Percentiles rank a stretch among this genome's conserved stretches.
Conservation (phyloP, 2,113 vertebrate species). For the Vombatus ursinus region DNA sequence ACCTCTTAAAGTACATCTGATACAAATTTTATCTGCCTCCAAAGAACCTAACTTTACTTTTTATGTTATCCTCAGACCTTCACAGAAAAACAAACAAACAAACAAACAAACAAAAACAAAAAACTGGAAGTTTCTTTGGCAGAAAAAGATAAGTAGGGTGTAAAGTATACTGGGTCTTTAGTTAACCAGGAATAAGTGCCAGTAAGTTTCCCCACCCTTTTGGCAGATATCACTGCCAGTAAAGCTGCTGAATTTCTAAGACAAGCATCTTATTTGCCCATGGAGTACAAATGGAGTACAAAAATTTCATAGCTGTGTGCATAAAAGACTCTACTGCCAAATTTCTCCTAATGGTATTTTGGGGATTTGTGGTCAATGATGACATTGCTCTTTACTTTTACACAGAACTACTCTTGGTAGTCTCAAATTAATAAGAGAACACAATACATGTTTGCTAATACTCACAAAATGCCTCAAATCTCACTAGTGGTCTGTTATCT, state of each 20-base stretch:
- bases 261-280: conserved; percentile 74
- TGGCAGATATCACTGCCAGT: conserved; percentile 64
- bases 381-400: conserved; percentile 9
- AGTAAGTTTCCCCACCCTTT: conserved; percentile 75
- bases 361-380: conserved; percentile 34
- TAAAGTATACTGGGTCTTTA: conserved; percentile 58
- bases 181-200: conserved; percentile 55
- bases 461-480: conserved; percentile 42
- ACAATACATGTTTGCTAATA: not conserved
- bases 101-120: conserved; percentile 1
- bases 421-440: conserved; percentile 24
- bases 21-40: conserved; percentile 10
- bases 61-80: conserved; percentile 3
- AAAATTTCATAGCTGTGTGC: conserved; percentile 61
- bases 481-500: conserved; percentile 36
- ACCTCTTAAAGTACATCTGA: not conserved
- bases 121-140: conserved; percentile 56
- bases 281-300: conserved; percentile 73
- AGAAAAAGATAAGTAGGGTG: conserved; percentile 36
- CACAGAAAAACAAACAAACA: not conserved
- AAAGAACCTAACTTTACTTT: conserved; percentile 15
- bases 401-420: conserved; percentile 29
- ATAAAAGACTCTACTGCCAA: conserved; percentile 70
- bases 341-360: conserved; percentile 20
- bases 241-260: conserved; percentile 68